Percentiles rank a stretch among this genome's conserved stretches.
Evolutionary conservation across 2,888 invertebrate genomes (phyloP).

Genomic region (Oscheius onirici): DNA sequence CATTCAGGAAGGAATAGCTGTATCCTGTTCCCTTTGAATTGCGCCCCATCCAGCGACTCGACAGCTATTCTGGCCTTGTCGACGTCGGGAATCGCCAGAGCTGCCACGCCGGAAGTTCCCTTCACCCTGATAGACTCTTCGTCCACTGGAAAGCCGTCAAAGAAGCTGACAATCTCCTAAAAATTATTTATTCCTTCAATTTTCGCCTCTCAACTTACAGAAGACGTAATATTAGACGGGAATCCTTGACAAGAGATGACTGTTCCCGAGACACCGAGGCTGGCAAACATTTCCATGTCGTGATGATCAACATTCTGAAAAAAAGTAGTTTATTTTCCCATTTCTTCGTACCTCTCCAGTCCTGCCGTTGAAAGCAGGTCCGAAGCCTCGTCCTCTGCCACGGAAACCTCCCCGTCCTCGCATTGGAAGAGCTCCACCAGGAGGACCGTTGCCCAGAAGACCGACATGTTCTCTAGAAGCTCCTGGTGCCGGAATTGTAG

Average conservation of each 20-base stretch:
- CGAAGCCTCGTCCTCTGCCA: conserved; percentile 8
- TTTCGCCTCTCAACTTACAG: conserved; percentile 22
- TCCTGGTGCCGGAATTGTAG: background rate
- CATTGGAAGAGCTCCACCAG: background rate
- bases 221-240: conserved; percentile 41
- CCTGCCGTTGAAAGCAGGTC: background rate
- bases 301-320: background rate
- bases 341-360: background rate
- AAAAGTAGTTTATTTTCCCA: background rate
- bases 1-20: background rate
- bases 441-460: background rate
- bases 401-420: conserved; percentile 26
- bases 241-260: conserved; percentile 50
- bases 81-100: conserved; percentile 6
- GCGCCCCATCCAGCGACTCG: background rate
- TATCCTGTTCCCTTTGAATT: background rate
- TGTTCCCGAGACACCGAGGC: conserved; percentile 40
- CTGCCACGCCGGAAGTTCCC: conserved; percentile 49
- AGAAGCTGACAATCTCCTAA: conserved; percentile 42
- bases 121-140: conserved; percentile 47
- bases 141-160: conserved; percentile 43
- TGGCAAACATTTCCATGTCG: conserved; percentile 1
- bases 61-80: conserved; percentile 4
- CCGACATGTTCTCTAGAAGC: background rate
- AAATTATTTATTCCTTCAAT: background rate